These are phyloP conservation scores for Amphiprion ocellaris DNA, from an alignment of 2,113 vertebrate genomes.

Conservation along the genomic window DNA sequence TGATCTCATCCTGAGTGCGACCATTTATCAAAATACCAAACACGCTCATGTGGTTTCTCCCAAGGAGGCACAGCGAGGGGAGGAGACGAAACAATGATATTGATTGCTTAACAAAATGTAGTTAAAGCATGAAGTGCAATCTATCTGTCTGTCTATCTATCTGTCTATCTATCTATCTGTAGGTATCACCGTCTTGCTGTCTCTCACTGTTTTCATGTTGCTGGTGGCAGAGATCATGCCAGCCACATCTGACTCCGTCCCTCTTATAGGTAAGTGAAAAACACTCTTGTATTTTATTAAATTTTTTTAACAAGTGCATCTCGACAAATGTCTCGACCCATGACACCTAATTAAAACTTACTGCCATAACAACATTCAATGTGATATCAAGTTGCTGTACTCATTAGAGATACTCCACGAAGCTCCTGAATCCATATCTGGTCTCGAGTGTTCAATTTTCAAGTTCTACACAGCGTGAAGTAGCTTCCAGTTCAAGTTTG, in stretches of 20 bases:
- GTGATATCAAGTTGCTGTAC: not conserved
- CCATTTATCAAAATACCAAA: constrained; percentile 66
- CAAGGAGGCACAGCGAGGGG: not conserved
- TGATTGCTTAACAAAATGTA: constrained; percentile 34
- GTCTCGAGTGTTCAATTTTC: not conserved
- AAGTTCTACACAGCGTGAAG: too few relatives aligned
- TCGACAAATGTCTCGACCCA: too few relatives aligned
- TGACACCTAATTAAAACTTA: not conserved
- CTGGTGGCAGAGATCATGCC: constrained; percentile 84
- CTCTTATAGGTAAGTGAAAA: constrained; percentile 80
- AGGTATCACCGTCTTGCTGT: constrained; percentile 84
- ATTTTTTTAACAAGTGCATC: too few relatives aligned
- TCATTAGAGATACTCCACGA: not conserved
- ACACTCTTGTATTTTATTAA: not conserved
- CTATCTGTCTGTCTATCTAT: not conserved
- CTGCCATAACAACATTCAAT: not conserved
- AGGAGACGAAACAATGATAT: constrained; percentile 12
- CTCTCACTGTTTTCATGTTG: constrained; percentile 84
- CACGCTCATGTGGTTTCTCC: constrained; percentile 19
- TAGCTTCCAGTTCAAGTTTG: too few relatives aligned
- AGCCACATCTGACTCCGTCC: constrained; percentile 85
- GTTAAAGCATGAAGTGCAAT: not conserved
- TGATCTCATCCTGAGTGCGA: constrained; percentile 41
- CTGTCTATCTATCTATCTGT: constrained; percentile 15
- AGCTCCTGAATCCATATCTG: constrained; percentile 16